Conservation (phyloP, 2,888 invertebrate genomes). For the Pilophorus perplexus region DNA sequence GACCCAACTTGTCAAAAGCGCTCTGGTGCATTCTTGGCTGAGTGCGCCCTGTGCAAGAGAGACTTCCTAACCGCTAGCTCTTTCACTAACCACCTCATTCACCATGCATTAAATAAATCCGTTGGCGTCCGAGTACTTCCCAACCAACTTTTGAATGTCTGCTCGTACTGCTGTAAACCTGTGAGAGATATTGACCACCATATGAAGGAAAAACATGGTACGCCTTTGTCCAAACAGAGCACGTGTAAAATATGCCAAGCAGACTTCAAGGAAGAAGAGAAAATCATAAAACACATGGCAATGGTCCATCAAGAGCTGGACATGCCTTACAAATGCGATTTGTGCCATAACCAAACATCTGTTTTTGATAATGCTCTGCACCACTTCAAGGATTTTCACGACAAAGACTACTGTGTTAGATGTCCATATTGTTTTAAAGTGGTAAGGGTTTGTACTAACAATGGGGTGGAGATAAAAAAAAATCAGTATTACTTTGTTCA, state of each 20-base stretch:
- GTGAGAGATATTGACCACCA: neutral
- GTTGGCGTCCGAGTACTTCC: slow-evolving; percentile 45
- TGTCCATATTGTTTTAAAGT: slow-evolving; percentile 84
- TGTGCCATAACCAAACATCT: slow-evolving; percentile 77
- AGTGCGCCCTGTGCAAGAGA: slow-evolving; percentile 65
- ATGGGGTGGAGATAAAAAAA: slow-evolving; percentile 47
- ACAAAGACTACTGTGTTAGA: slow-evolving; percentile 64
- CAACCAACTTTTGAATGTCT: slow-evolving; percentile 6
- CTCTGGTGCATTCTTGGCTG: slow-evolving; percentile 28
- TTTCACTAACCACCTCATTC: slow-evolving; percentile 69
- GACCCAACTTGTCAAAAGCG: slow-evolving; percentile 17
- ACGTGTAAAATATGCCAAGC: slow-evolving; percentile 60
- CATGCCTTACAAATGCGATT: slow-evolving; percentile 81
- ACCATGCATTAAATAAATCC: slow-evolving; percentile 62
- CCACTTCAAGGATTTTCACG: slow-evolving; percentile 57
- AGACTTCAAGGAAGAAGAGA: slow-evolving; percentile 53
- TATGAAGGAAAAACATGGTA: neutral
- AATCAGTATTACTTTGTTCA: slow-evolving; percentile 50
- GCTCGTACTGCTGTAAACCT: slow-evolving; percentile 34
- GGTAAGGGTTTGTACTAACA: slow-evolving; percentile 47
- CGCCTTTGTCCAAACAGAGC: neutral
- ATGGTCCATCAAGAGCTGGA: slow-evolving; percentile 78
- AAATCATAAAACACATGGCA: slow-evolving; percentile 69
- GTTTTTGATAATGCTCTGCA: slow-evolving; percentile 27
- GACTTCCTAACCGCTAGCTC: slow-evolving; percentile 67